Evolutionary conservation across 2,113 vertebrate genomes (phyloP), one percentile per base, ranked within the genome.

Genomic region (Ciconia stormi): DNA sequence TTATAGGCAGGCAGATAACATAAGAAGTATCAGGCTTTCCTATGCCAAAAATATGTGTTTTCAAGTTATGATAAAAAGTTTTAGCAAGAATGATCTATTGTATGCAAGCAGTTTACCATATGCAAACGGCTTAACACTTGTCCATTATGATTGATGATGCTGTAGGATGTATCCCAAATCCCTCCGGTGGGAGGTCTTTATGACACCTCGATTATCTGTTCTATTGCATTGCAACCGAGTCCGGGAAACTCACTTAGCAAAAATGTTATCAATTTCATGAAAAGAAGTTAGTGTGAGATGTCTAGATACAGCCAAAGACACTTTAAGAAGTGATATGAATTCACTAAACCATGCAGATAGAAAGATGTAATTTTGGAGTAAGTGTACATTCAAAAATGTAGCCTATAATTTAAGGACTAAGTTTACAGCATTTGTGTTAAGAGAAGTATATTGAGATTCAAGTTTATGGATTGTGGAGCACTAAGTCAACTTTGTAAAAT

Each of bases 181-280:
- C 50, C 50, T 80, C 36, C n/a, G 44, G 44, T 91, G 72, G 29
- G 71, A 87, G 70, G 63, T 59, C 72, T 89, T 92, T 79, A 87
- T 82, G 77, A 83, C 89, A 79, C 55, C 69, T 89, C 7, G 4
- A 26, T 92, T 95, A 95, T 76, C 90, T 78, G 18, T 86, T 93
- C 79, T 62, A 65, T 56, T 87, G 66, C 81, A 32, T 6, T 91
- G 44, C 63, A 87, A 44, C 77, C 0, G 3, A 67, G 63, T 82
- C 89, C 62, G 55, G 77, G 77, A 95, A 91, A 87, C 52, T 91
- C 77, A 47, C 71, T 86, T 80, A 92, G 59, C 55, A 90, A 82
- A 95, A 89, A 74, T 2, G 4, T 34, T 81, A 90, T 15, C 82
- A 22, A 53, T 93, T 91, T 88, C 32, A 73, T 71, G 30, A 85